A percentile compares a stretch with the other conserved stretches of the same genome.
Conservation (phyloP, 2,797 vertebrate genomes). For the Sciaenops ocellatus region DNA sequence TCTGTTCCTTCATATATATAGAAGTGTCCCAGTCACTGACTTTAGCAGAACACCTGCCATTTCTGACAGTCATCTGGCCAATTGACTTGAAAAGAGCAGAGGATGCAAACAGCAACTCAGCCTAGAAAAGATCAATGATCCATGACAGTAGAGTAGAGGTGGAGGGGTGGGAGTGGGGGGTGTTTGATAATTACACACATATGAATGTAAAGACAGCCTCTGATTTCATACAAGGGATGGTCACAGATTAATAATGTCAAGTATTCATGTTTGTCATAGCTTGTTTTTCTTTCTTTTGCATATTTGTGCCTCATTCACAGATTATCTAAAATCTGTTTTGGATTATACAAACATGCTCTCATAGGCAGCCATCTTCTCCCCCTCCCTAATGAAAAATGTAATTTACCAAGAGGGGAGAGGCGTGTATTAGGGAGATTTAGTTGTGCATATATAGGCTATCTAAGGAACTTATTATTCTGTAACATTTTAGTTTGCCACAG, state of each 20-base stretch:
- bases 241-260: conserved; percentile 67
- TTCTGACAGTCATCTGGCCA: conserved; percentile 43
- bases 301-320: conserved; percentile 77
- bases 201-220: conserved; percentile 35
- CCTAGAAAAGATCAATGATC: conserved; percentile 61
- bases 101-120: conserved; percentile 40
- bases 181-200: conserved; percentile 49
- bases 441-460: conserved; percentile 69
- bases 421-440: conserved; percentile 78
- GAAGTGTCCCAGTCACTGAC: conserved; percentile 17
- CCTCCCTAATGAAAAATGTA: conserved; percentile 75
- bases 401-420: conserved; percentile 67
- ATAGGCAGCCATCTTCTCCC: conserved; percentile 24
- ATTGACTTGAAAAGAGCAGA: conserved; percentile 71
- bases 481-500: conserved; percentile 65
- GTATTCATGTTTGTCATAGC: conserved; percentile 68
- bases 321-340: conserved; percentile 85
- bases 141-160: conserved; percentile 17
- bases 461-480: conserved; percentile 71
- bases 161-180: conserved; percentile 19
- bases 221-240: conserved; percentile 46
- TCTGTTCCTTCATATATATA: neutral
- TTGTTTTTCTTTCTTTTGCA: conserved; percentile 71
- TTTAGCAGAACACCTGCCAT: conserved; percentile 26
- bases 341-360: conserved; percentile 80